phyloP scores from a whole-genome alignment of 2,113 vertebrate species.

The Nibea albiflora region DNA sequence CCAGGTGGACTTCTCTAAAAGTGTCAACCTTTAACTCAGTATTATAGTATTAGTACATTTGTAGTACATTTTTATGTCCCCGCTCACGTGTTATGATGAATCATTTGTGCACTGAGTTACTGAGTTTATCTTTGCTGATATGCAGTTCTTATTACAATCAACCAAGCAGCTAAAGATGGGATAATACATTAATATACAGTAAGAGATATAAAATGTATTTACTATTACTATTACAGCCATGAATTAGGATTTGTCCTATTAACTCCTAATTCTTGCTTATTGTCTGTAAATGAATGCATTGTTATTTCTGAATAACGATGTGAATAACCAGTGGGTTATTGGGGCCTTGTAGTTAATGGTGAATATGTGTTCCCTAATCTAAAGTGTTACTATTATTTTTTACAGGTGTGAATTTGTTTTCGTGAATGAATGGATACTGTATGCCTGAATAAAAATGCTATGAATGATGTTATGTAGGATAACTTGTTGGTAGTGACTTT shows the following conservation, averaged over 20 bases:
- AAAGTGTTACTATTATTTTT: no score
- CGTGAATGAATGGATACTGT: neutral
- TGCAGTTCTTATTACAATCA: neutral
- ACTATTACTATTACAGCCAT: no score
- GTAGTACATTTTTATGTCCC: neutral
- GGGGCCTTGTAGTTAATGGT: no score
- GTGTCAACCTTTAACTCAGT: neutral
- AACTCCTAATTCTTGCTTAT: no score
- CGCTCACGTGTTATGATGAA: neutral
- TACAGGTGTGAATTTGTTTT: neutral
- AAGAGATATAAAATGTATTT: neutral
- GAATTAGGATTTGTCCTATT: no score
- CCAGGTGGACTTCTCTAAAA: neutral
- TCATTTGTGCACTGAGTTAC: neutral
- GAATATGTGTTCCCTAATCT: no score
- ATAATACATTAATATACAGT: neutral
- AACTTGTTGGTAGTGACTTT: constrained; percentile 1
- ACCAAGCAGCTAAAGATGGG: neutral
- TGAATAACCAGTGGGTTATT: no score
- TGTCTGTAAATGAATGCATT: no score
- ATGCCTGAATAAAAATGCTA: neutral
- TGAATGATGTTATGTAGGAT: neutral
- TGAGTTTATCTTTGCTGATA: no score
- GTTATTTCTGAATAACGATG: no score
- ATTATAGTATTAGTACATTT: neutral